These are phyloP conservation scores for Lottia scabra DNA, from an alignment of 2,888 invertebrate genomes.

Conservation along the genomic window DNA sequence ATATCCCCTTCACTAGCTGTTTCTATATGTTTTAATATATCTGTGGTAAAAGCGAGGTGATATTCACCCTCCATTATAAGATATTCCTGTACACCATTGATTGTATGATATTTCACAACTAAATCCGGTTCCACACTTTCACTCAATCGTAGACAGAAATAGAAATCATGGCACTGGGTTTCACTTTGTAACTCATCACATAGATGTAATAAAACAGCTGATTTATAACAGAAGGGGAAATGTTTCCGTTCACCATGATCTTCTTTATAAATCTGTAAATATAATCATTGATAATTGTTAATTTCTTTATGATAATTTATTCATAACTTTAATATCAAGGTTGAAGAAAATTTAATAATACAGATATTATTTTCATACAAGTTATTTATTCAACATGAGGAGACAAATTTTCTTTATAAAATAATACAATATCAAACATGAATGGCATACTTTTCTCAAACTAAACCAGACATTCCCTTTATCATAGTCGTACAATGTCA, in stretches of 20 bases:
- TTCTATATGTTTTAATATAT: slow-evolving; percentile 12
- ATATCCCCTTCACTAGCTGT: slow-evolving; percentile 29
- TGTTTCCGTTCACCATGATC: neutral
- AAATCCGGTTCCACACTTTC: slow-evolving; percentile 5
- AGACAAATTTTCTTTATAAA: too few species aligned
- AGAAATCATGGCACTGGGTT: slow-evolving; percentile 9
- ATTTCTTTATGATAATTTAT: too few species aligned
- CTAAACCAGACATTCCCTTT: too few species aligned
- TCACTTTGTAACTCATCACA: neutral
- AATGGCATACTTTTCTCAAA: too few species aligned
- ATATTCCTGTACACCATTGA: slow-evolving; percentile 16
- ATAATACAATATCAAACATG: too few species aligned
- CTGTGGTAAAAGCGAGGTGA: slow-evolving; percentile 19
- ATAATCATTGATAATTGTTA: too few species aligned
- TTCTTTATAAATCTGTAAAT: neutral
- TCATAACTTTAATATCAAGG: too few species aligned
- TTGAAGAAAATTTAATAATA: too few species aligned
- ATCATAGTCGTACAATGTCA: too few species aligned
- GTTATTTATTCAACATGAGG: too few species aligned
- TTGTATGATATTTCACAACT: slow-evolving; percentile 11
- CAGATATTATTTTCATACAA: too few species aligned
- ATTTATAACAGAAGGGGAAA: neutral
- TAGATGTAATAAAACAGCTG: neutral
- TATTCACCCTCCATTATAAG: slow-evolving; percentile 24
- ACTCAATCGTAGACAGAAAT: slow-evolving; percentile 10